Evolutionary conservation across 2,113 vertebrate genomes (phyloP).

Genomic region (Apaloderma vittatum): DNA sequence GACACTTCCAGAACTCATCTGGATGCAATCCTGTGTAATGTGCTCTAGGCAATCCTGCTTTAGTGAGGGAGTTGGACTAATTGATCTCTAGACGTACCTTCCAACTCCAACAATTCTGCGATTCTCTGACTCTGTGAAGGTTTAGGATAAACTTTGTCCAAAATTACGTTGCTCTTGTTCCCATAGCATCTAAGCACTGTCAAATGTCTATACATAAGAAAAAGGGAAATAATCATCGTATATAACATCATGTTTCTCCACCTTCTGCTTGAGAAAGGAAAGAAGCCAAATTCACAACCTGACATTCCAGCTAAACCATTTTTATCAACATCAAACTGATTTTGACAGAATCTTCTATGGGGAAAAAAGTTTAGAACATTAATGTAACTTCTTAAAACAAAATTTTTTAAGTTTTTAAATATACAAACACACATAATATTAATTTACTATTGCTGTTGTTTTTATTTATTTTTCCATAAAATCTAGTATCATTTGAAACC

Average conservation of each 20-base stretch:
- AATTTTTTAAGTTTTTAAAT: neutral
- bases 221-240: neutral
- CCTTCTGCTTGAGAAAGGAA: conserved; percentile 4
- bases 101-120: too few relatives aligned
- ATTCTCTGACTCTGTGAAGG: too few relatives aligned
- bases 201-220: neutral
- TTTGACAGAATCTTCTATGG: neutral
- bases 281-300: neutral
- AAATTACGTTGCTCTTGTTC: neutral
- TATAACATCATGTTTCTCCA: neutral
- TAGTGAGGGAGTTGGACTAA: too few relatives aligned
- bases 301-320: neutral
- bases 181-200: neutral
- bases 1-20: too few relatives aligned
- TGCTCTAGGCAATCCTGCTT: too few relatives aligned
- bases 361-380: neutral
- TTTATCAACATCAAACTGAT: neutral
- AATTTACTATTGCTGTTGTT: neutral
- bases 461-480: neutral
- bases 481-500: neutral
- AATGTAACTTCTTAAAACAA: neutral
- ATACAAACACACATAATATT: neutral
- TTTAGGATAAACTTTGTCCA: neutral
- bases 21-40: too few relatives aligned
- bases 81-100: too few relatives aligned